Evolutionary conservation across 2,888 invertebrate species (phyloP).

Genomic region (Dasypolia templi): DNA sequence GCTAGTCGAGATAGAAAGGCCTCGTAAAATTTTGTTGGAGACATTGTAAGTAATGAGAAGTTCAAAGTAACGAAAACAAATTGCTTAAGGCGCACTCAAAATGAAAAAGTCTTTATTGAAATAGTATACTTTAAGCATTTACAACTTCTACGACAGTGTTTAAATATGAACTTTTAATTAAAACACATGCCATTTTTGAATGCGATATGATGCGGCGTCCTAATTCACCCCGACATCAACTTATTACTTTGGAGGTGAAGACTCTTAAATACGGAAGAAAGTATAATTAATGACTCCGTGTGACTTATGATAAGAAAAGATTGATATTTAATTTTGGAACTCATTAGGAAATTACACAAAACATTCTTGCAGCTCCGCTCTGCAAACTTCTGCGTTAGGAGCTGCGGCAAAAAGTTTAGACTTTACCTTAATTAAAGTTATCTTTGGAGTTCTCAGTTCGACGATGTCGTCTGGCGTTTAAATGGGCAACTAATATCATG

Average conservation of each 20-base stretch:
- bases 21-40: slow-evolving; percentile 46
- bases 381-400: slow-evolving; percentile 44
- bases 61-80: slow-evolving; percentile 74
- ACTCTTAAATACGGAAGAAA: slow-evolving; percentile 46
- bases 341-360: slow-evolving; percentile 52
- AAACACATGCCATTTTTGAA: slow-evolving; percentile 47
- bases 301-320: slow-evolving; percentile 51
- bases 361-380: slow-evolving; percentile 46
- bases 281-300: slow-evolving; percentile 52
- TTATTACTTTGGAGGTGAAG: slow-evolving; percentile 41
- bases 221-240: slow-evolving; percentile 25
- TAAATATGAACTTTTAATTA: slow-evolving; percentile 53
- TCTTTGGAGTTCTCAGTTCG: slow-evolving; percentile 45
- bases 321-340: slow-evolving; percentile 50
- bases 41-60: slow-evolving; percentile 69
- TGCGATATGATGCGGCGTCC: slow-evolving; percentile 16
- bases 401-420: slow-evolving; percentile 49
- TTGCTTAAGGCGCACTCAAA: slow-evolving; percentile 70
- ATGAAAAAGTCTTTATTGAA: slow-evolving; percentile 70
- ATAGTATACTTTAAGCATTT: slow-evolving; percentile 70
- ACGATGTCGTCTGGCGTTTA: slow-evolving; percentile 50
- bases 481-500: slow-evolving; percentile 67
- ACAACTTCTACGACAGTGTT: slow-evolving; percentile 32
- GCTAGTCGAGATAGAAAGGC: slow-evolving; percentile 28
- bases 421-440: slow-evolving; percentile 47